Conservation (phyloP, 2,113 vertebrate genomes). For the Elephantulus edwardii region DNA sequence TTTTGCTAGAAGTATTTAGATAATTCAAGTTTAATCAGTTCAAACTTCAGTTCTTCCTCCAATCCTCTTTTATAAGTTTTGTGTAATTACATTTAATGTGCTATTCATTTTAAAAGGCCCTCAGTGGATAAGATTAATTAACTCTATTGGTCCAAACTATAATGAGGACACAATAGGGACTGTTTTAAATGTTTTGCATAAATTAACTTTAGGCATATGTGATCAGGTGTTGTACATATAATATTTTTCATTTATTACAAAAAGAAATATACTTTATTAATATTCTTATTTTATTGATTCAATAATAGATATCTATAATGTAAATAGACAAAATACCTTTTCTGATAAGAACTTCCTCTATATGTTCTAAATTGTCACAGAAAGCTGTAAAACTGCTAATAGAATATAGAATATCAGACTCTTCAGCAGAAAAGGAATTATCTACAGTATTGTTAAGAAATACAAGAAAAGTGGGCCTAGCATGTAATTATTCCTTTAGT, state of each 20-base stretch:
- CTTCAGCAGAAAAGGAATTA: not conserved
- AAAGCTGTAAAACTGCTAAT: not conserved
- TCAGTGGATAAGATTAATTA: not conserved
- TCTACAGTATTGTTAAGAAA: not conserved
- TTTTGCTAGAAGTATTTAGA: not conserved
- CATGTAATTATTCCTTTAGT: not conserved
- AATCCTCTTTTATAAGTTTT: not conserved
- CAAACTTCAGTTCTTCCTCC: not conserved
- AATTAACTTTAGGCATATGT: not conserved
- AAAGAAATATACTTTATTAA: not conserved
- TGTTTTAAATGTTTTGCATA: not conserved
- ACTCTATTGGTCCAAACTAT: not conserved
- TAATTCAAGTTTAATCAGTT: not conserved
- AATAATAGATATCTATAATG: not conserved
- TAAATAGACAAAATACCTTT: not conserved
- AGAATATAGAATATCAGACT: not conserved
- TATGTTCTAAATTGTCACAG: not conserved
- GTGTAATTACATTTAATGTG: not conserved
- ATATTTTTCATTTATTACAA: not conserved
- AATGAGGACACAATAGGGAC: not conserved
- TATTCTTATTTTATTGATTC: conserved; percentile 14
- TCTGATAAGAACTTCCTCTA: not conserved
- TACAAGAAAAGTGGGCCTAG: not conserved
- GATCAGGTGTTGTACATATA: not conserved
- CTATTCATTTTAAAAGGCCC: not conserved